phyloP scores from a whole-genome alignment of 1,140 invertebrate species.

The Melitaea cinxia region DNA sequence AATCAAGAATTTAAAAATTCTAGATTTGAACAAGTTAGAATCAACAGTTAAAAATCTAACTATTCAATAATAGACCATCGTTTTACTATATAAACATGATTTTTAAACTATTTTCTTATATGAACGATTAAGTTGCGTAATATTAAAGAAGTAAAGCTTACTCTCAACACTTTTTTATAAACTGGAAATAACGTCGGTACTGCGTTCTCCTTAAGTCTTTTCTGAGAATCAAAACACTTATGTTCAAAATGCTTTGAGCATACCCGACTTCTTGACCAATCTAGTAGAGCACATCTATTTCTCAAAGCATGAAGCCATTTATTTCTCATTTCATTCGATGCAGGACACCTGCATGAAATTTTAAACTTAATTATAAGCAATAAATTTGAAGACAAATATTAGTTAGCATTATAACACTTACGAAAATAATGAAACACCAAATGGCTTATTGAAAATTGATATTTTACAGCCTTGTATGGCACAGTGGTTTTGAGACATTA shows the following conservation, averaged over 20 bases:
- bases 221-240: constrained; percentile 62
- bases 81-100: too few relatives aligned
- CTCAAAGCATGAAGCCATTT: constrained; percentile 66
- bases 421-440: constrained; percentile 54
- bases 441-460: constrained; percentile 55
- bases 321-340: constrained; percentile 58
- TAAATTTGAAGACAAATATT: background rate
- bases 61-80: too few relatives aligned
- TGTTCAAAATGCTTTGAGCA: constrained; percentile 72
- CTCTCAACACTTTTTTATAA: constrained; percentile 20
- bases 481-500: constrained; percentile 53
- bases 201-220: constrained; percentile 59
- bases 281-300: constrained; percentile 58
- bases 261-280: constrained; percentile 66
- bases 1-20: too few relatives aligned
- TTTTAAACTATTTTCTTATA: too few relatives aligned
- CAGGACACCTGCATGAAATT: constrained; percentile 57
- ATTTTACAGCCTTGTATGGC: constrained; percentile 59
- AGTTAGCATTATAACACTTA: constrained; percentile 43
- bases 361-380: constrained; percentile 12
- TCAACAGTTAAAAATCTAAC: too few relatives aligned
- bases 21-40: too few relatives aligned
- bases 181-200: constrained; percentile 62
- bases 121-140: background rate
- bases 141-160: constrained; percentile 15